These are phyloP conservation scores for Phycodurus eques DNA, from an alignment of 2,113 vertebrate species.

Conservation along the genomic window DNA sequence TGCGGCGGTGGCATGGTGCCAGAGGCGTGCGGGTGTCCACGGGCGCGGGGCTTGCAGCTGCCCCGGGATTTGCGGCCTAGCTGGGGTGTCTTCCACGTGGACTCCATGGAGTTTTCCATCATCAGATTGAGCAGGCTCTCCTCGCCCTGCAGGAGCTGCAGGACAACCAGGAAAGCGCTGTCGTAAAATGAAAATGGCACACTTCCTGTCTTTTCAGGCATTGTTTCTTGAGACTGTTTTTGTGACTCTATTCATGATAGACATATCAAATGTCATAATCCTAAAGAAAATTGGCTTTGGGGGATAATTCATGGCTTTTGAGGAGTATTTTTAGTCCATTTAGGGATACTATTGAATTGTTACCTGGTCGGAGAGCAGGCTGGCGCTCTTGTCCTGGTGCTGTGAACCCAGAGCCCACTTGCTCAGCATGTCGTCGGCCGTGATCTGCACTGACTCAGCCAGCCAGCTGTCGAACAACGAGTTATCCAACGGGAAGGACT, in stretches of 20 bases:
- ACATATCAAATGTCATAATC: not conserved
- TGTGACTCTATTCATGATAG: not conserved
- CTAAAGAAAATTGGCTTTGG: not conserved
- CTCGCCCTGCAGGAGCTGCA: slow-evolving; percentile 86
- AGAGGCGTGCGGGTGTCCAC: slow-evolving; percentile 59
- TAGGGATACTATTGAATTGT: not conserved
- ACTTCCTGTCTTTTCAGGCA: too few relatives aligned
- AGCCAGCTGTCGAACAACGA: slow-evolving; percentile 96
- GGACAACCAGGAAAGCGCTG: not conserved
- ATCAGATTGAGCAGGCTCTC: slow-evolving; percentile 93
- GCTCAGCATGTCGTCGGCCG: slow-evolving; percentile 90
- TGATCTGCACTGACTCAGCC: slow-evolving; percentile 93
- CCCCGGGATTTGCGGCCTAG: slow-evolving; percentile 79
- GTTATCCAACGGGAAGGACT: slow-evolving; percentile 89
- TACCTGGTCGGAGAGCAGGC: slow-evolving; percentile 86
- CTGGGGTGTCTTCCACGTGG: slow-evolving; percentile 84
- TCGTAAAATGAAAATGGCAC: not conserved
- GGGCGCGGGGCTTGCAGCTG: slow-evolving; percentile 74
- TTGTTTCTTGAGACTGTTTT: not conserved
- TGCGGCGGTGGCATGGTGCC: slow-evolving; percentile 16
- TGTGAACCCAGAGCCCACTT: slow-evolving; percentile 88
- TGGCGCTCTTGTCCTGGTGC: slow-evolving; percentile 79
- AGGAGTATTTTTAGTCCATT: not conserved
- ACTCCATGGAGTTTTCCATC: slow-evolving; percentile 91
- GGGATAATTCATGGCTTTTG: too few relatives aligned